Percentiles rank a stretch among this genome's conserved stretches.
phyloP scores from a whole-genome alignment of 2,113 vertebrate genomes.

The Psammodynastes pulverulentus region DNA sequence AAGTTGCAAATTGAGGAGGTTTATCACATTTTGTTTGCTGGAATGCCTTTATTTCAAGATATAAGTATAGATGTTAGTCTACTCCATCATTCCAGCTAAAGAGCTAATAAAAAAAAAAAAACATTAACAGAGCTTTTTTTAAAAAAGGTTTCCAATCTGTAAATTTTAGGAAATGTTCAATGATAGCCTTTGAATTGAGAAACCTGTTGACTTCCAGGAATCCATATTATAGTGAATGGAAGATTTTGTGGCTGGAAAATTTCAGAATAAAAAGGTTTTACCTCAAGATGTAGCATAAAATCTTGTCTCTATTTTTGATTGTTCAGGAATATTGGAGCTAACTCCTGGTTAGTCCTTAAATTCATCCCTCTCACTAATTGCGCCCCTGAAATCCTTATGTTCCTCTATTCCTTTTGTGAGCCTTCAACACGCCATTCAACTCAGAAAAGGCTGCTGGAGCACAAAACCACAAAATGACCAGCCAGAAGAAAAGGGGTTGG shows the following conservation, averaged over 20 bases:
- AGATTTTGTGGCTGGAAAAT: not conserved
- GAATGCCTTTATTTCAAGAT: not conserved
- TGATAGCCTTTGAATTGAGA: not conserved
- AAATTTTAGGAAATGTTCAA: not conserved
- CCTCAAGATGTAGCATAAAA: not conserved
- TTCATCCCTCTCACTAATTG: not conserved
- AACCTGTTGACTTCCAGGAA: not conserved
- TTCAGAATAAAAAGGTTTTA: not conserved
- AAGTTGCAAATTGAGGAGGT: not conserved
- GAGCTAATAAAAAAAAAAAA: not conserved
- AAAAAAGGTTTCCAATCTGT: not conserved
- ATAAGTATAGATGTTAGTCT: not conserved
- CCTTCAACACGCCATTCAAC: not conserved
- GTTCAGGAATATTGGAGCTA: not conserved
- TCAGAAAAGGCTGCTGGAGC: not conserved
- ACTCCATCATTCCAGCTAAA: not conserved
- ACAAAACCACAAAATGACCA: not conserved
- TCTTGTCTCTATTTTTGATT: not conserved
- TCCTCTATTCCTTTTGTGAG: not conserved
- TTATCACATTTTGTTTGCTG: not conserved
- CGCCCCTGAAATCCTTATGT: not conserved
- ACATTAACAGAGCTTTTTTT: not conserved
- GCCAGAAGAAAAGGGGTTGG: not conserved
- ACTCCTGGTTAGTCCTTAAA: not conserved
- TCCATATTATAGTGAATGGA: not conserved